These are phyloP conservation scores for Diglossa cyanea DNA, from an alignment of 2,797 vertebrate species.

Conservation along the genomic window DNA sequence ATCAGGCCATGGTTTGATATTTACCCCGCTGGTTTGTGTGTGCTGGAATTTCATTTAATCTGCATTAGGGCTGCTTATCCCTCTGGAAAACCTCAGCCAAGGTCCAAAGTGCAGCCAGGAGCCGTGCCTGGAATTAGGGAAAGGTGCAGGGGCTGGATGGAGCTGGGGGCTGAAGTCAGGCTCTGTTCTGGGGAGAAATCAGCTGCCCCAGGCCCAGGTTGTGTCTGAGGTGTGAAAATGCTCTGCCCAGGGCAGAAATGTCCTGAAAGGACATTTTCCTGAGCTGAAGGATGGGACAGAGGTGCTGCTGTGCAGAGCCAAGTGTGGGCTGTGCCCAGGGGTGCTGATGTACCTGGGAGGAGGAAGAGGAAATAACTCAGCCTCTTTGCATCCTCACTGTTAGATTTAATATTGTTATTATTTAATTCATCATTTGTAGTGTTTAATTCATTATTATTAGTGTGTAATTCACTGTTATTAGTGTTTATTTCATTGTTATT, in stretches of 20 bases:
- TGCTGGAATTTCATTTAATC: slow-evolving; percentile 66
- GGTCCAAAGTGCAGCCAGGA: background rate
- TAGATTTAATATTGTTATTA: background rate
- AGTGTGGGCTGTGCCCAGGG: background rate
- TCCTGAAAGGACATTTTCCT: background rate
- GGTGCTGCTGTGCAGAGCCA: background rate
- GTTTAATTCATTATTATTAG: background rate
- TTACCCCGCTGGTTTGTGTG: background rate
- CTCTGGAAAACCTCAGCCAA: background rate
- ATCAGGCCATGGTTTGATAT: slow-evolving; percentile 40
- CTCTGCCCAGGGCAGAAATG: background rate
- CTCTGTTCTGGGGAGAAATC: background rate
- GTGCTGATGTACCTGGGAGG: background rate
- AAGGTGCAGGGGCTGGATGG: background rate
- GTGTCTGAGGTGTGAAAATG: background rate
- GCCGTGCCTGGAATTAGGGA: background rate
- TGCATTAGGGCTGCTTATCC: slow-evolving; percentile 57
- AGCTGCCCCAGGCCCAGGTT: background rate
- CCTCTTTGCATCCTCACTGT: background rate
- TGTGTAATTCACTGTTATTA: background rate
- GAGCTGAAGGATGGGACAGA: background rate
- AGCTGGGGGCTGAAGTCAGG: background rate
- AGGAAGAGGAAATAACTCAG: background rate
- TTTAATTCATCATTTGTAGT: too few relatives aligned
- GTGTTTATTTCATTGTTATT: background rate